These are phyloP conservation scores for Cacatua alba DNA, from an alignment of 2,113 vertebrate genomes.

Conservation along the genomic window DNA sequence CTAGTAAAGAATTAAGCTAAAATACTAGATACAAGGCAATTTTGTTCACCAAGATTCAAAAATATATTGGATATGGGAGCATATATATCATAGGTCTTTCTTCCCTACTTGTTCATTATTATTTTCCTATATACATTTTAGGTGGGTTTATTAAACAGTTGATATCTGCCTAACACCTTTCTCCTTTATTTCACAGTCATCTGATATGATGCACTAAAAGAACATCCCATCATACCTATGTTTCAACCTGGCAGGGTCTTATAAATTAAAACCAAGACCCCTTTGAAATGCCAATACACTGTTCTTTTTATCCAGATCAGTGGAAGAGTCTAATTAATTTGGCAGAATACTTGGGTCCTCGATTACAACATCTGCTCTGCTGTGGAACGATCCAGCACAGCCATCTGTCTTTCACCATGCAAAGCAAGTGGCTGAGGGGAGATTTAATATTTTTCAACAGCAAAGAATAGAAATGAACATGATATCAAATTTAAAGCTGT, in stretches of 20 bases:
- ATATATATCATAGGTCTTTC: background rate
- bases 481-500: constrained; percentile 27
- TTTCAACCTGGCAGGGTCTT: background rate
- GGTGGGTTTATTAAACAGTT: background rate
- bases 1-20: background rate
- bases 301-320: constrained; percentile 52
- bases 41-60: background rate
- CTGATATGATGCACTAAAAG: background rate
- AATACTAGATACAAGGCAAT: background rate
- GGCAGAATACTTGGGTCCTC: constrained; percentile 61
- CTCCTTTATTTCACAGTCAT: background rate
- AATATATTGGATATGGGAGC: background rate
- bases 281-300: background rate
- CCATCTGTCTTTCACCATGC: constrained; percentile 70
- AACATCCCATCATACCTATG: background rate
- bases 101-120: background rate
- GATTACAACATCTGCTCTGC: constrained; percentile 66
- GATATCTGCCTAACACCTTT: background rate
- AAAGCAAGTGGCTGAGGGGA: constrained; percentile 50
- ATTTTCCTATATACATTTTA: background rate
- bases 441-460: constrained; percentile 62
- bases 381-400: constrained; percentile 55
- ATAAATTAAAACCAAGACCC: background rate
- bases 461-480: constrained; percentile 44
- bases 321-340: constrained; percentile 68